Percentiles rank a stretch among this genome's conserved stretches.
Conservation (phyloP, 2,113 vertebrate genomes). For the Falcunculus frontatus region DNA sequence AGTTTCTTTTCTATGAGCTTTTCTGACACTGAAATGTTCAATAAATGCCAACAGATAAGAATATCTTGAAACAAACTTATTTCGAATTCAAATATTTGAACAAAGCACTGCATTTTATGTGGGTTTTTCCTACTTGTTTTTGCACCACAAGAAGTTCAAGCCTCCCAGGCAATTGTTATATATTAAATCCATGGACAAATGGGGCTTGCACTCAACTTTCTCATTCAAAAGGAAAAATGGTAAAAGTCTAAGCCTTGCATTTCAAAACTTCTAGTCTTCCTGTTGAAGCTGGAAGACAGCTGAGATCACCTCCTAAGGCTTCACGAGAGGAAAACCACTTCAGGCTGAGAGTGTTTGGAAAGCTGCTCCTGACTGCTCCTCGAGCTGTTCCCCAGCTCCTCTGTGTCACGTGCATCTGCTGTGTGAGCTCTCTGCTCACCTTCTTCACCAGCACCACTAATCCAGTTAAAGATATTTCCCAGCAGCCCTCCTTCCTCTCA, state of each 20-base stretch:
- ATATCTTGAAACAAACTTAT: neutral
- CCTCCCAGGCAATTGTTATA: neutral
- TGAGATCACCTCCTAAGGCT: neutral
- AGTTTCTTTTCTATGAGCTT: neutral
- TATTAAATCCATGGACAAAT: neutral
- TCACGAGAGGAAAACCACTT: neutral
- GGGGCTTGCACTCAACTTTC: neutral
- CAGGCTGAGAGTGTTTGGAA: neutral
- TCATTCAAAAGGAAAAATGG: neutral
- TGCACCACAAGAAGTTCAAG: neutral
- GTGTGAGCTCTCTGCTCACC: neutral
- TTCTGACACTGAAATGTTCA: neutral
- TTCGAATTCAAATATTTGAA: neutral
- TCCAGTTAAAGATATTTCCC: neutral
- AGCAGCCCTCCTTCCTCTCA: neutral
- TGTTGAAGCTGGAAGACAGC: neutral
- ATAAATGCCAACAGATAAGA: rapidly evolving
- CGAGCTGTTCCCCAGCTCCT: neutral
- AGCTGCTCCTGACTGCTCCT: neutral
- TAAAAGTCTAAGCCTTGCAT: neutral
- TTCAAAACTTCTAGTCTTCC: neutral
- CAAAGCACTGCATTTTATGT: neutral
- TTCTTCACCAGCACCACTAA: neutral
- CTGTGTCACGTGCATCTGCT: neutral
- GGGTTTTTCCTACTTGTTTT: neutral